A percentile compares a stretch with the other conserved stretches of the same genome.
These are phyloP conservation scores for Danaus chrysippus DNA, from an alignment of 2,888 invertebrate species.

Conservation along the genomic window DNA sequence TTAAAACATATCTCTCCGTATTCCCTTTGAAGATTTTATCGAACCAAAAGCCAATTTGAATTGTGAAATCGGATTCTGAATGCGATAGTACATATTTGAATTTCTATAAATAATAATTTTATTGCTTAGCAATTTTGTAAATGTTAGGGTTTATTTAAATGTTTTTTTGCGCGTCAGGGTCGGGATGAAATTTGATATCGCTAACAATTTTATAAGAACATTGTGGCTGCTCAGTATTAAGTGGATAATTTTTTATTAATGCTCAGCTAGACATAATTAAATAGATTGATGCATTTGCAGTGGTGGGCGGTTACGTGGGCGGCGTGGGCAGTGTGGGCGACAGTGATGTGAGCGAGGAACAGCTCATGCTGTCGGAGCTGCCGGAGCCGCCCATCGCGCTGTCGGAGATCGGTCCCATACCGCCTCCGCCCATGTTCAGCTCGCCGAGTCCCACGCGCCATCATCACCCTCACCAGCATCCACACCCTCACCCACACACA, in stretches of 20 bases:
- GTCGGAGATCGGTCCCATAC: constrained; percentile 95
- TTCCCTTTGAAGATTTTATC: constrained; percentile 6
- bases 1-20: constrained; percentile 6
- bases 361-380: constrained; percentile 89
- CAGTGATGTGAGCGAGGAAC: constrained; percentile 58
- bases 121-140: no score
- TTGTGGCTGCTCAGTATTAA: neutral
- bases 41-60: neutral
- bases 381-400: constrained; percentile 95
- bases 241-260: constrained; percentile 4
- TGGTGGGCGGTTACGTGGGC: constrained; percentile 79
- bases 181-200: no score
- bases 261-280: neutral
- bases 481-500: constrained; percentile 51
- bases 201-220: neutral
- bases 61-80: neutral
- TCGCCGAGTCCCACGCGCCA: constrained; percentile 86
- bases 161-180: no score
- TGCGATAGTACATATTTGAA: neutral
- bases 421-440: constrained; percentile 97
- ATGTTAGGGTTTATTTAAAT: no score
- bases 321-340: constrained; percentile 74
- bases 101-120: no score
- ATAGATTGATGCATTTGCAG: neutral
- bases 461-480: constrained; percentile 51